Evolutionary conservation across 2,888 invertebrate genomes (phyloP).

Genomic region (Hyposoter dolosus): DNA sequence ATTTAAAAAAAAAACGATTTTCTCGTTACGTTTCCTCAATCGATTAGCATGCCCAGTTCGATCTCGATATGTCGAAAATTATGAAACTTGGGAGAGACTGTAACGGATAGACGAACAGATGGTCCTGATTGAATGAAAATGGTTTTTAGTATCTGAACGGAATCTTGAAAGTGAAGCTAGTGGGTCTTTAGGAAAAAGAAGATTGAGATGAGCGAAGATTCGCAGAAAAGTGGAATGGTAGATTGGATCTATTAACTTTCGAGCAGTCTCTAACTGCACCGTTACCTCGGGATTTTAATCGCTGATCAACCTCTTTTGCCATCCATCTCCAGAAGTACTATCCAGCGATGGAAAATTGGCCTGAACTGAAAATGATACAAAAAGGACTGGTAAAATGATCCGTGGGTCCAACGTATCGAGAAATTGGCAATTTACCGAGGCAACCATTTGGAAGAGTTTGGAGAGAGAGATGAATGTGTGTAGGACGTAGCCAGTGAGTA

Average conservation of each 20-base stretch:
- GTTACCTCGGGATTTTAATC: neutral
- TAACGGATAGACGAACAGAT: neutral
- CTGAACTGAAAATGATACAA: constrained; percentile 20
- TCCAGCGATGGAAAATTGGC: constrained; percentile 22
- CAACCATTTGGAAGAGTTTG: constrained; percentile 28
- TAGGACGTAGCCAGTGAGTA: neutral
- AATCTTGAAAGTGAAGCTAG: neutral
- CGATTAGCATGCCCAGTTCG: neutral
- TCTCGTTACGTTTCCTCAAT: neutral
- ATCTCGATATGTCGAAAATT: neutral
- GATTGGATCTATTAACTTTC: neutral
- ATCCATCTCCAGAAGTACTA: neutral
- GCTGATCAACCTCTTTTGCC: constrained; percentile 1
- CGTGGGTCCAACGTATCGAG: constrained; percentile 26
- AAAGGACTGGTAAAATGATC: constrained; percentile 8
- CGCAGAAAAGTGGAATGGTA: neutral
- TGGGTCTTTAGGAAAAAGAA: neutral
- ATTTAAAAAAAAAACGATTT: neutral
- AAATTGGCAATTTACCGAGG: constrained; percentile 37
- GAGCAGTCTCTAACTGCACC: neutral
- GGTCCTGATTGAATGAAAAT: neutral
- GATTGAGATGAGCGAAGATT: neutral
- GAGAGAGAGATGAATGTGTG: constrained; percentile 26
- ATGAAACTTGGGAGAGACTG: neutral
- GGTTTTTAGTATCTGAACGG: neutral